phyloP scores from a whole-genome alignment of 92 coral and sea anemone genomes.

The Galaxea fascicularis region DNA sequence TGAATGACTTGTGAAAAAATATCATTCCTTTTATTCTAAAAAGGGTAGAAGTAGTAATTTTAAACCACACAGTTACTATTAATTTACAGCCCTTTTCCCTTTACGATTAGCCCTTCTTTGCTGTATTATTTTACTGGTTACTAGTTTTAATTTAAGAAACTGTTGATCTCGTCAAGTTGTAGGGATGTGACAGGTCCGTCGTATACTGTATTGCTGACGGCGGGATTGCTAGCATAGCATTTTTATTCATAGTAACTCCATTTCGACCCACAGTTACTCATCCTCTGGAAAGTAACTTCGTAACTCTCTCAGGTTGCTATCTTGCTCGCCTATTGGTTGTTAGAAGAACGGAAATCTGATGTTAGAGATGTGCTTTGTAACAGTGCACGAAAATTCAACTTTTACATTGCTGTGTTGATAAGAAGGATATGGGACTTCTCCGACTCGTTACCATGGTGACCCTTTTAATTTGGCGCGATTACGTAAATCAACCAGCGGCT shows the following conservation, averaged over 20 bases:
- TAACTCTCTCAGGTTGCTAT: slow-evolving; percentile 77
- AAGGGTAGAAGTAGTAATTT: slow-evolving; percentile 11
- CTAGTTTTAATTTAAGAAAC: slow-evolving; percentile 19
- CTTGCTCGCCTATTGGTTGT: slow-evolving; percentile 81
- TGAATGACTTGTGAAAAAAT: neutral
- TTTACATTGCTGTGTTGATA: slow-evolving; percentile 65
- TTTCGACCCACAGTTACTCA: slow-evolving; percentile 51
- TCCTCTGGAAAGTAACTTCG: slow-evolving; percentile 78
- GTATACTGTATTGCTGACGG: slow-evolving; percentile 82
- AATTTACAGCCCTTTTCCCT: neutral
- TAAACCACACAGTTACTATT: neutral
- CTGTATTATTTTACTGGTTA: slow-evolving; percentile 3
- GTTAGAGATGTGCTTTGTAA: slow-evolving; percentile 36
- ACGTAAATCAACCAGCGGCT: neutral
- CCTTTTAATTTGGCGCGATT: neutral
- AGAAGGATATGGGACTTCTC: slow-evolving; percentile 82
- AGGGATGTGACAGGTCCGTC: slow-evolving; percentile 56
- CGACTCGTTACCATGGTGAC: slow-evolving; percentile 21
- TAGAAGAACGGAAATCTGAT: slow-evolving; percentile 69
- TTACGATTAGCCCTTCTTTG: slow-evolving; percentile 27
- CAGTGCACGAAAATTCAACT: slow-evolving; percentile 18
- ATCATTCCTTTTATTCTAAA: neutral
- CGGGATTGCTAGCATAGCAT: slow-evolving; percentile 55
- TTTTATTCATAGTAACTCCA: slow-evolving; percentile 28
- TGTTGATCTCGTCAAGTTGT: slow-evolving; percentile 51